A percentile compares a stretch with the other conserved stretches of the same genome.
Evolutionary conservation across 2,888 invertebrate genomes (phyloP).

Genomic region (Lycophotia porphyrea): DNA sequence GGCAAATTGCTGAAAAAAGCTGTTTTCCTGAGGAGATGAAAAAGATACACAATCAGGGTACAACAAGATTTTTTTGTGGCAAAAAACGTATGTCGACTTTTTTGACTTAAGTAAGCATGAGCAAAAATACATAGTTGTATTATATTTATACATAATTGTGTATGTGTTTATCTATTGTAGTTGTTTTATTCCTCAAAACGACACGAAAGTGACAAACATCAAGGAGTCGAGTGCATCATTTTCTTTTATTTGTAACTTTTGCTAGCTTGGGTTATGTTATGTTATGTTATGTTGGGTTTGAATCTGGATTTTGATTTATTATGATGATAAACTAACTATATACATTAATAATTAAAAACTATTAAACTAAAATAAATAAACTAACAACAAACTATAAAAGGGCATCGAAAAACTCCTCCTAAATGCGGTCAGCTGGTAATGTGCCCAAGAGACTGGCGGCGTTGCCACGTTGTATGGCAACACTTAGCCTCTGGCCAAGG

Average conservation of each 20-base stretch:
- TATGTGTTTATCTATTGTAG: no score
- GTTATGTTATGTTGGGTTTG: neutral
- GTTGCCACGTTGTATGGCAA: no score
- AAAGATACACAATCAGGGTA: neutral
- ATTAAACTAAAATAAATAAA: no score
- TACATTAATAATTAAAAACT: no score
- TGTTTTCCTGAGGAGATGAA: neutral
- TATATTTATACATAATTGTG: no score
- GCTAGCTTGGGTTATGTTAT: neutral
- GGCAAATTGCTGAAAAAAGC: constrained; percentile 1
- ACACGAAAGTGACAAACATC: neutral
- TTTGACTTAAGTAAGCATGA: neutral
- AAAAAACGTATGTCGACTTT: neutral
- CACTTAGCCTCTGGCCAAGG: no score
- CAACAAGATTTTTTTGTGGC: neutral
- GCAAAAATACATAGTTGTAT: neutral
- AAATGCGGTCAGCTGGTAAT: no score
- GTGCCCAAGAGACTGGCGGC: no score
- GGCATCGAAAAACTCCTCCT: no score
- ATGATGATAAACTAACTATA: no score
- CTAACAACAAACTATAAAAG: no score
- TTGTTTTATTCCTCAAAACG: neutral
- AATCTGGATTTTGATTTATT: neutral
- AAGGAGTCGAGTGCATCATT: neutral
- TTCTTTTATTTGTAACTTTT: neutral